phyloP scores from a whole-genome alignment of 1,140 invertebrate species.

The Tetramorium parvispinum region DNA sequence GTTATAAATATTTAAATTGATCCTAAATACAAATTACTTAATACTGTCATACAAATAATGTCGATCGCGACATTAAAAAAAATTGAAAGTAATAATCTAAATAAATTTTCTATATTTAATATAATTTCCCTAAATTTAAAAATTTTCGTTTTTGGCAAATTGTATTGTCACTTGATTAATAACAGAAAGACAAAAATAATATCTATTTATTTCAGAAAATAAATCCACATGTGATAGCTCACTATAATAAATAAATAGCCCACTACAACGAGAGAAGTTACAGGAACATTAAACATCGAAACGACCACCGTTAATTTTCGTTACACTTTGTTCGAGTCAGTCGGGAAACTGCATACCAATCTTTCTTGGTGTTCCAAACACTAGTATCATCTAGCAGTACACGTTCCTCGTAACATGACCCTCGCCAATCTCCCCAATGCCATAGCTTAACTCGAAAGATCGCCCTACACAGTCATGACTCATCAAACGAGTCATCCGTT shows the following conservation, averaged over 20 bases:
- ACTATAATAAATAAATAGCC: neutral
- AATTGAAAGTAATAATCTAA: constrained; percentile 5
- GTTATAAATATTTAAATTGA: neutral
- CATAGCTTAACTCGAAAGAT: constrained; percentile 54
- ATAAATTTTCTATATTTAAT: neutral
- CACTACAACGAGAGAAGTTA: neutral
- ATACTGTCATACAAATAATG: neutral
- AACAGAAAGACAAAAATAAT: neutral
- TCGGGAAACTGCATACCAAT: constrained; percentile 4
- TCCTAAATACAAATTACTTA: neutral
- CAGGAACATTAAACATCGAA: constrained; percentile 5
- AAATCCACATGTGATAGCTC: neutral
- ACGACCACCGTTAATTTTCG: constrained; percentile 8
- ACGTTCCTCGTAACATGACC: constrained; percentile 38
- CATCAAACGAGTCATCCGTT: constrained; percentile 66
- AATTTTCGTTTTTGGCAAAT: neutral
- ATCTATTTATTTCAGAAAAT: neutral
- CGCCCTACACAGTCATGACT: constrained; percentile 66
- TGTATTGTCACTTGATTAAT: neutral
- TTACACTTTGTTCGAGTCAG: constrained; percentile 1
- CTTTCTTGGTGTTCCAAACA: constrained; percentile 23
- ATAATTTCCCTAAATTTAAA: neutral
- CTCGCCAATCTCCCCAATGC: constrained; percentile 55
- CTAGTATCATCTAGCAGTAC: constrained; percentile 26
- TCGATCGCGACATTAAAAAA: neutral